phyloP scores from a whole-genome alignment of 2,888 invertebrate species.

The Lasioglossum morio region DNA sequence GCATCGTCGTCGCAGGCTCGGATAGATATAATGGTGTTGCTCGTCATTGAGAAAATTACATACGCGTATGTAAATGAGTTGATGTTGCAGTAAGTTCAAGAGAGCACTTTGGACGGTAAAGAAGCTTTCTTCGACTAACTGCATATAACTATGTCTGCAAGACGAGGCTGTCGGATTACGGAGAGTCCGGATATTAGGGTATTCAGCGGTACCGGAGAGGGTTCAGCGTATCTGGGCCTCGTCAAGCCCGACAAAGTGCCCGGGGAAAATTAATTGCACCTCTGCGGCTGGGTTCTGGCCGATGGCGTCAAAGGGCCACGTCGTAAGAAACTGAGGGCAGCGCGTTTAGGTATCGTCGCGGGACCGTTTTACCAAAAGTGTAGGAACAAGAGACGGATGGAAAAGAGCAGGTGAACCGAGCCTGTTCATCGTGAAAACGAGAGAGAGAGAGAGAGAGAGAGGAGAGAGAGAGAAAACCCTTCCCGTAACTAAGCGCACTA shows the following conservation, averaged over 20 bases:
- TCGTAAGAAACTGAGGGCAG: slow-evolving; percentile 46
- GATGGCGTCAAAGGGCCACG: background rate
- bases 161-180: background rate
- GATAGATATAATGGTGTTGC: too few species aligned
- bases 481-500: slow-evolving; percentile 68
- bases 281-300: background rate
- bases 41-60: too few species aligned
- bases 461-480: slow-evolving; percentile 15
- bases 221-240: background rate
- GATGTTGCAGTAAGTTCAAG: too few species aligned
- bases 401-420: background rate
- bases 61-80: too few species aligned
- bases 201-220: background rate
- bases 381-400: background rate
- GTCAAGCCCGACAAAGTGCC: slow-evolving; percentile 50
- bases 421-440: background rate
- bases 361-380: slow-evolving; percentile 55
- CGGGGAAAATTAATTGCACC: slow-evolving; percentile 44
- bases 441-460: background rate
- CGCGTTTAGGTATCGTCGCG: slow-evolving; percentile 43
- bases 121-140: background rate
- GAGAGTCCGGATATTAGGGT: background rate
- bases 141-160: background rate
- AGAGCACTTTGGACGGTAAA: background rate
- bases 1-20: background rate